Evolutionary conservation across 1,140 invertebrate species (phyloP), one percentile per base, ranked within the genome.

Genomic region (Brachystomella parvula): DNA sequence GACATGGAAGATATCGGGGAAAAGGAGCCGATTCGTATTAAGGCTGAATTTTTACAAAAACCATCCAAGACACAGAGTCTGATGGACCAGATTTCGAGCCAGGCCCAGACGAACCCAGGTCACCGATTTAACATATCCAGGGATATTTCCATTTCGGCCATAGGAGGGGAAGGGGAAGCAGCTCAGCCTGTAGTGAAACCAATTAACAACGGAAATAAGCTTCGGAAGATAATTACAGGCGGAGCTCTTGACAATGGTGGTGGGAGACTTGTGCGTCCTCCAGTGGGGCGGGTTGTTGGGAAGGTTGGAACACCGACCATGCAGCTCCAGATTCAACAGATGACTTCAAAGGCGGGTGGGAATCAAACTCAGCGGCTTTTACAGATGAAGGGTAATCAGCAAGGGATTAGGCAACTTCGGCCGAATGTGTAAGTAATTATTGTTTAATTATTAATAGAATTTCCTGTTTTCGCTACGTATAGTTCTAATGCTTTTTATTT

Each of bases 91-190:
- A 59, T 72, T 26, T 63, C 71, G 28, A 44, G 33, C 0, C 65
- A 67, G 21, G 62, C 66, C 17, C 59, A 62, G 33, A 62, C 64
- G 6, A 70, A 73, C 28, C 71, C 68, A 12, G 72, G 72, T 15
- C 65, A 67, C 58, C 69, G 72, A 19, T 73, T 73, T 32, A 73
- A 73, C 59, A 66, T 73, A 56, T 69, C 69, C 31, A 73, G 71
- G 44, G 72, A 70, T 39, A 72, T 72, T 70, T 72, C 71, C n/a
- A 72, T 72, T 19, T 73, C 71, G 2, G 68, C 71, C 2, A 63
- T 73, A 26, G 66, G 63, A 26, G 64, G 58, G 24, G 49, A 53
- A 53, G 49, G 49, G 49, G 49, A 53, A n/a, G 39, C n/a, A n/a
- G 39, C 39, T 53, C 9, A 12, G 49, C 15, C 49, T 19, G 9